A percentile compares a stretch with the other conserved stretches of the same genome.
Conservation (phyloP, 2,797 vertebrate species). For the Xiphophorus birchmanni region DNA sequence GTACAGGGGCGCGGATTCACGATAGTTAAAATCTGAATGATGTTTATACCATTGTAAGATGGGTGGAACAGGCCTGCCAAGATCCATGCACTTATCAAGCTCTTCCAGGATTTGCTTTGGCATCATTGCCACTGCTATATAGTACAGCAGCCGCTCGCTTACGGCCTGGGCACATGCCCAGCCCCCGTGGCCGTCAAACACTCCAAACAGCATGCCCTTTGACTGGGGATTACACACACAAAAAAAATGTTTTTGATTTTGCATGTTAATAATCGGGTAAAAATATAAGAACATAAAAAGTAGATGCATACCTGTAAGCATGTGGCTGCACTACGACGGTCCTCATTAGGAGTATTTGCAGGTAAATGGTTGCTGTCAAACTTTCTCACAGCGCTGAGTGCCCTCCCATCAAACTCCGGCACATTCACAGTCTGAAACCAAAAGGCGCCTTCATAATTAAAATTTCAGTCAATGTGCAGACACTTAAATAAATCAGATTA, state of each 20-base stretch:
- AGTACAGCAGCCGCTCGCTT: conserved; percentile 92
- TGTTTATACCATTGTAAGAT: conserved; percentile 93
- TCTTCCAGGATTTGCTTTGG: conserved; percentile 85
- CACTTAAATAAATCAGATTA: background rate
- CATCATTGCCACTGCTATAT: conserved; percentile 91
- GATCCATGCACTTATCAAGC: conserved; percentile 88
- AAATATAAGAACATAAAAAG: background rate
- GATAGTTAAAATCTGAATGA: conserved; percentile 84
- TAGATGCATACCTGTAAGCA: conserved; percentile 79
- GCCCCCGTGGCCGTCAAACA: conserved; percentile 95
- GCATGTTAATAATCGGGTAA: background rate
- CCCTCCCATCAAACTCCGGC: conserved; percentile 79
- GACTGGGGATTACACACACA: conserved; percentile 64
- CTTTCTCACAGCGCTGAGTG: conserved; percentile 81
- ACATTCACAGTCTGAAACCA: conserved; percentile 74
- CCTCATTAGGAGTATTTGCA: conserved; percentile 92
- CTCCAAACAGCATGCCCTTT: conserved; percentile 91
- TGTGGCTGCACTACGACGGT: conserved; percentile 88
- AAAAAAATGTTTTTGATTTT: accelerated
- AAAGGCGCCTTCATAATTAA: conserved; percentile 6
- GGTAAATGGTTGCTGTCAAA: conserved; percentile 94
- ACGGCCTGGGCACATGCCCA: conserved; percentile 92
- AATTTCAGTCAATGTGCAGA: background rate
- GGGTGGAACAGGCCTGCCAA: conserved; percentile 83
- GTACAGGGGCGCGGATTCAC: conserved; percentile 87